These are phyloP conservation scores for Oedothorax gibbosus DNA, from an alignment of 1,140 invertebrate genomes.

Conservation along the genomic window DNA sequence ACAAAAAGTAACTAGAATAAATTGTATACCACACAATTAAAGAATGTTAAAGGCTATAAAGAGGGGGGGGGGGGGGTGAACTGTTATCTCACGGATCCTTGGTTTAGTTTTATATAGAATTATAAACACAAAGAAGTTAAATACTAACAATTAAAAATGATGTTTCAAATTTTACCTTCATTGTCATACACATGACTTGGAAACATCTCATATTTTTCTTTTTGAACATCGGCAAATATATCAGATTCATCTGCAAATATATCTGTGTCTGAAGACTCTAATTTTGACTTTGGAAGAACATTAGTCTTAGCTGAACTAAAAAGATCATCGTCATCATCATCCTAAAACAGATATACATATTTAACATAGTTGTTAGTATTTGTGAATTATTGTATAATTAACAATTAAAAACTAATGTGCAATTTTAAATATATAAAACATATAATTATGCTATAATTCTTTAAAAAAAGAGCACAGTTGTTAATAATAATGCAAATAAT, in stretches of 20 bases:
- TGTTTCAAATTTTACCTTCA: constrained; percentile 24
- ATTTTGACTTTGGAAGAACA: constrained; percentile 12
- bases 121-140: neutral
- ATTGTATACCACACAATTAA: no score
- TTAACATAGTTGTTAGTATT: neutral
- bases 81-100: no score
- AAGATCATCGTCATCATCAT: constrained; percentile 47
- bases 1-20: no score
- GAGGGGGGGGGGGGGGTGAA: no score
- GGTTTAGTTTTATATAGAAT: neutral
- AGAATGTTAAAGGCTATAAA: no score
- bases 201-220: constrained; percentile 56
- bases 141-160: neutral
- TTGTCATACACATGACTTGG: constrained; percentile 37
- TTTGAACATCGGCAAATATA: constrained; percentile 50
- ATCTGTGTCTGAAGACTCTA: constrained; percentile 22
- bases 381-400: neutral
- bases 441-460: no score
- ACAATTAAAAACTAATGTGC: neutral
- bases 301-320: constrained; percentile 34
- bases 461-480: no score
- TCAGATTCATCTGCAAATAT: constrained; percentile 50
- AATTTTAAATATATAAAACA: constrained; percentile 2
- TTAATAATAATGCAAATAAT: no score
- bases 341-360: neutral